Base-by-base conservation (phyloP, 2,113 vertebrate genomes). In the Castor canadensis region DNA sequence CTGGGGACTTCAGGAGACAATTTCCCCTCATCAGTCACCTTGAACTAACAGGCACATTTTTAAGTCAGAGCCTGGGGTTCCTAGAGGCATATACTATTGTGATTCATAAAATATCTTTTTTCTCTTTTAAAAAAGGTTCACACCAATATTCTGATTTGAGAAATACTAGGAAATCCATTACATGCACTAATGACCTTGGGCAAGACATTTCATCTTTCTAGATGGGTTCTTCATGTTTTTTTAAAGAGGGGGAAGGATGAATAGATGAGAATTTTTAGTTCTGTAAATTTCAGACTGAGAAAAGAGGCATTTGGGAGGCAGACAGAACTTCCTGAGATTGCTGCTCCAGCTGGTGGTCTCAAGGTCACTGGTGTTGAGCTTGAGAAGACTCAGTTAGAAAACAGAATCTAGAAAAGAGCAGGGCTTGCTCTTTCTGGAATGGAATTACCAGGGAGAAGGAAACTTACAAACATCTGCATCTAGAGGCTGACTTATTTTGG, bases 401-500 rank as follows among this genome's bases (percentile, higher is more conserved):
- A 69, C 16, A 0, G 12, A 87, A 76, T 58, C 45, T 71, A 84
- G 67, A 77, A 67, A 94, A 88, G 89, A 58, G 22, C 67, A 82
- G 12, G 56, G 54, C 28, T 75, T 89, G 52, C 47, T 89, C 91
- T 86, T 80, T 87, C 43, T 77, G 43, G 66, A 84, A 79, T 84
- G 40, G 58, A 96, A 89, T 72, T 56, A 24, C 30, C 82, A 60
- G 45, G 54, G 80, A 96, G 89, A 93, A 95, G 67, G 40, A 94
- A 92, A 69, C 67, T 87, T 19, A 49, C 30, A 82, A 77, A 79
- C 56, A 80, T 75, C 26, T 49, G 24, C 58, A 54, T 26, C 24
- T 52, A 49, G 75, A 89, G 54, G 54, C 28, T 77, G 84, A 93
- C 90, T 95, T 72, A 93, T 97, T 93, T 85, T 56, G 58, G 20